Percentiles rank a stretch among this genome's conserved stretches.
Evolutionary conservation across 2,113 vertebrate species (phyloP).

Genomic region (Merops nubicus): DNA sequence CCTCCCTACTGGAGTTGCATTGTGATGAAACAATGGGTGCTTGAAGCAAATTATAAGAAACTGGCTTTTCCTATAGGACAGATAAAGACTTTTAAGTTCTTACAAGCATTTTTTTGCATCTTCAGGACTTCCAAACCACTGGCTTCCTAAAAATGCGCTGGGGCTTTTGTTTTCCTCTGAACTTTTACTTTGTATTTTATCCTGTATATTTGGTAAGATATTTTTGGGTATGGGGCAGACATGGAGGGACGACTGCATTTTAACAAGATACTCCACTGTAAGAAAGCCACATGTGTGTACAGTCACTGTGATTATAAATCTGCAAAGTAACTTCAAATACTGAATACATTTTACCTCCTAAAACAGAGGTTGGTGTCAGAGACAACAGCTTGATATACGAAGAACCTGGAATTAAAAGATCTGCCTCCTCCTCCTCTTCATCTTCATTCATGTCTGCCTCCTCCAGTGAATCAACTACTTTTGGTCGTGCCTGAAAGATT

Average conservation of each 20-base stretch:
- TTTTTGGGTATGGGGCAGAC: no score
- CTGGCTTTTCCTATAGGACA: neutral
- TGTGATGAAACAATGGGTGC: neutral
- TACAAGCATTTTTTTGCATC: neutral
- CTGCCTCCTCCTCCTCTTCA: conserved; percentile 73
- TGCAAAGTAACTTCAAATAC: neutral
- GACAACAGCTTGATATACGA: conserved; percentile 89
- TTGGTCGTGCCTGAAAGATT: conserved; percentile 79
- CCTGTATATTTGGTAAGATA: neutral
- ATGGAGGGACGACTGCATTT: neutral
- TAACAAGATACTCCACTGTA: neutral
- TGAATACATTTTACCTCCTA: conserved; percentile 80
- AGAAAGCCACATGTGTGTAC: neutral
- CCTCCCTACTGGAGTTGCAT: neutral
- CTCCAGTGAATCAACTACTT: conserved; percentile 50
- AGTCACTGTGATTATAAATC: neutral
- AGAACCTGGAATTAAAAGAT: conserved; percentile 85
- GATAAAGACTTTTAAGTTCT: neutral
- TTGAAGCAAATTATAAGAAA: neutral
- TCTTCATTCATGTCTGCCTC: conserved; percentile 68
- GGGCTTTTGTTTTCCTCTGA: neutral
- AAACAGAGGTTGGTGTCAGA: conserved; percentile 75
- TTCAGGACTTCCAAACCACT: neutral
- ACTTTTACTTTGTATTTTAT: neutral
- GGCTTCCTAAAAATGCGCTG: neutral